phyloP scores from a whole-genome alignment of 2,888 invertebrate species.

The Cecidostiba fungosa region DNA sequence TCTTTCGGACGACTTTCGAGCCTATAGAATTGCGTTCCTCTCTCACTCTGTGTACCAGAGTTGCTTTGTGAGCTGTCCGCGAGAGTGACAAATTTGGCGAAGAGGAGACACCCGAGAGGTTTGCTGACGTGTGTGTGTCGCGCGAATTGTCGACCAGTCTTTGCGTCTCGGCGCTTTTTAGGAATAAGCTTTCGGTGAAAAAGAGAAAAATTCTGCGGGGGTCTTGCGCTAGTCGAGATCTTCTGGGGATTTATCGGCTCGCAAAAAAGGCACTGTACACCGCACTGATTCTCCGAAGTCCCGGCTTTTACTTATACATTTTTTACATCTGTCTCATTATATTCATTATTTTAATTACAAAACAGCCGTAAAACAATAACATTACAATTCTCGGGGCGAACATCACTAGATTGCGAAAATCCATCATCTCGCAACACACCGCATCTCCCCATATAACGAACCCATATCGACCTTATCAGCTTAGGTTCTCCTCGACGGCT shows the following conservation, averaged over 20 bases:
- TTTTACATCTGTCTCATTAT: too few species aligned
- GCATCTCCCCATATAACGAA: not conserved
- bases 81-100: constrained; percentile 28
- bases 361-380: too few species aligned
- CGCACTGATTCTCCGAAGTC: too few species aligned
- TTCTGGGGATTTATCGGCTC: not conserved
- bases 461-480: not conserved
- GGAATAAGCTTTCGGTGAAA: not conserved
- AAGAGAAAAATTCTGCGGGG: not conserved
- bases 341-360: too few species aligned
- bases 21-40: not conserved
- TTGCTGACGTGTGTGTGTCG: not conserved
- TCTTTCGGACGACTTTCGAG: constrained; percentile 37
- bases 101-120: not conserved
- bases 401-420: not conserved
- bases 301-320: too few species aligned
- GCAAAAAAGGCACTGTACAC: not conserved
- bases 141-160: constrained; percentile 13
- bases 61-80: not conserved
- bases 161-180: constrained; percentile 1
- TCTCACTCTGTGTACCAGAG: not conserved
- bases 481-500: not conserved
- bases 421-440: not conserved
- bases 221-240: not conserved
- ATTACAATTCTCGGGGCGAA: too few species aligned